Conservation (phyloP, 2,888 invertebrate species). For the Agrilus biguttatus region DNA sequence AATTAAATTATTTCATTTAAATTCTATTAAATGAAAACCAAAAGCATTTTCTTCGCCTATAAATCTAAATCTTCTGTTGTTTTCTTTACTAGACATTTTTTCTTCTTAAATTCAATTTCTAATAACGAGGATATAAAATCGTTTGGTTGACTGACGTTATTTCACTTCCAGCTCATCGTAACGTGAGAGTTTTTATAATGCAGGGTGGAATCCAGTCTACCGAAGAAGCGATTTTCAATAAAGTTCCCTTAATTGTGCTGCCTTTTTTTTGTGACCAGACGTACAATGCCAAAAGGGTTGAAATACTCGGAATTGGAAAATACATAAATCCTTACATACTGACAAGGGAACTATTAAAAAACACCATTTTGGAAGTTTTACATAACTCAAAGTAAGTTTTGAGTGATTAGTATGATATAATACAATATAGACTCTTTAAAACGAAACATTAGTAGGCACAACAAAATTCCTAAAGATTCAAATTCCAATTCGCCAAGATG, state of each 20-base stretch:
- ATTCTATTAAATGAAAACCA: too few species aligned
- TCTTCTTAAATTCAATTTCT: too few species aligned
- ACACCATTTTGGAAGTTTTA: conserved; percentile 16
- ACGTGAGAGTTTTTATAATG: conserved; percentile 14
- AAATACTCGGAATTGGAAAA: conserved; percentile 12
- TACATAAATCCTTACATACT: conserved; percentile 11
- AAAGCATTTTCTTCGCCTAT: neutral
- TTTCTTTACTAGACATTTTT: too few species aligned
- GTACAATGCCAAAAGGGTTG: conserved; percentile 13
- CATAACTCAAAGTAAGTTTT: conserved; percentile 15
- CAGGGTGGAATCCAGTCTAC: conserved; percentile 15
- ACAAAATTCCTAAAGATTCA: too few species aligned
- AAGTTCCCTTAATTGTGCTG: conserved; percentile 17
- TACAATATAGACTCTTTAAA: too few species aligned
- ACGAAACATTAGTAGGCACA: too few species aligned
- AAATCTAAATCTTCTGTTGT: neutral
- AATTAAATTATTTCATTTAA: too few species aligned
- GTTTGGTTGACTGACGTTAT: too few species aligned
- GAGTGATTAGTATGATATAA: too few species aligned
- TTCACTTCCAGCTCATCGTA: conserved; percentile 9
- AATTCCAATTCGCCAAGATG: too few species aligned
- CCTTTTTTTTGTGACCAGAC: conserved; percentile 18
- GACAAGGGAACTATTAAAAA: conserved; percentile 13
- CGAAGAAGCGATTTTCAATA: conserved; percentile 14
- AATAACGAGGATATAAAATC: too few species aligned